Base-by-base conservation (phyloP, 2,888 invertebrate species). In the Biston stratarius region DNA sequence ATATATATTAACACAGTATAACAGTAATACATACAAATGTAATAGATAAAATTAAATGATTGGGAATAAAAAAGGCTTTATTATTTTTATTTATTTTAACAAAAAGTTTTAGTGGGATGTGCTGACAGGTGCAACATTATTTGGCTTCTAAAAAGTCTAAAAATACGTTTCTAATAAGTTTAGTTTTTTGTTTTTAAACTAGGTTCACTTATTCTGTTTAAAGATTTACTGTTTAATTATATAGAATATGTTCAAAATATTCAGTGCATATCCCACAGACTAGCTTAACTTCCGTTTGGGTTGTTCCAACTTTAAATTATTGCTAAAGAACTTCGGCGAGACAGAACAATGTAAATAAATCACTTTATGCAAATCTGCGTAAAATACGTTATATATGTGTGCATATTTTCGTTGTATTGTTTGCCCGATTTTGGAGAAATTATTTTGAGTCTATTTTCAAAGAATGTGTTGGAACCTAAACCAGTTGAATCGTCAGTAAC, bases 331-430 rank as follows among this genome's bases (percentile, higher is more conserved):
- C 49, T 59, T 49, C 44, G 38, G 44, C 38, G 63, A 63, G 59
- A 60, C 63, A 36, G 45, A 57, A 62, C 59, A 55, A 51, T 62
- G 55, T 59, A 45, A 59, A 63, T n/a, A 51, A 63, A 58, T 42
- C 52, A 15, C 67, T 63, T 51, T 56, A 67, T 67, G 67, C 56
- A 63, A 63, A 67, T 64, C 42, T 40, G 12, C 44, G 47, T 51
- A 58, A 52, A 60, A 60, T 66, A 47, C 0, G 34, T 56, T 58
- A 63, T 60, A 62, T 52, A 58, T 48, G 53, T 58, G 56, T 65
- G 48, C 53, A 62, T 61, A 38, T 56, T 66, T 61, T 65, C 11
- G 52, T 61, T n/a, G n/a, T 66, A 48, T 52, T 24, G 51, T 40
- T 52, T 66, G 51, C 42, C 0, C 15, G 34, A 5, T 34, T 44